Conservation (phyloP, 2,113 vertebrate species). For the Tenebrosternarchus preto region DNA sequence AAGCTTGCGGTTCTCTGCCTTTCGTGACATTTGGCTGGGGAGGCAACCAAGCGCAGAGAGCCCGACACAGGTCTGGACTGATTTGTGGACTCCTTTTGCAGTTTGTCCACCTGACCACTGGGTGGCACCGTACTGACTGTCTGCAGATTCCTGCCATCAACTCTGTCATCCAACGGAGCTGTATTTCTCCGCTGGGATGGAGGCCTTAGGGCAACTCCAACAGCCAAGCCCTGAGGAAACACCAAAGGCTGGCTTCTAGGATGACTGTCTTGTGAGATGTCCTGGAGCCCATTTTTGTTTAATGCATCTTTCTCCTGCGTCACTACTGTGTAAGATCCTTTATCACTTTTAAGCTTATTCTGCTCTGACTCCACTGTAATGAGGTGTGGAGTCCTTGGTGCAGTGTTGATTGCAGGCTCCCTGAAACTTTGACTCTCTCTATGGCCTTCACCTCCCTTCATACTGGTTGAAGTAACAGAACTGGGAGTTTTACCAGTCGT, state of each 20-base stretch:
- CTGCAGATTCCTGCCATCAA: background rate
- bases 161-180: conserved; percentile 16
- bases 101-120: conserved; percentile 43
- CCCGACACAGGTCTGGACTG: conserved; percentile 66
- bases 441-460: conserved; percentile 42
- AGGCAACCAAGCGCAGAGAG: conserved; percentile 74
- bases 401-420: too few relatives aligned
- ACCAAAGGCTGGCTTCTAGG: background rate
- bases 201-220: conserved; percentile 29
- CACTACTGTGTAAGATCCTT: background rate
- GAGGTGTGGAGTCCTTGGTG: background rate
- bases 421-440: conserved; percentile 36
- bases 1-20: conserved; percentile 75
- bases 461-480: conserved; percentile 36
- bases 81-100: conserved; percentile 44
- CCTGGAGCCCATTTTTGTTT: conserved; percentile 14
- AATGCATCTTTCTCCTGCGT: conserved; percentile 29
- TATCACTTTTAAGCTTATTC: conserved; percentile 12
- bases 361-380: background rate
- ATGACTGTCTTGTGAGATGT: background rate
- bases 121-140: conserved; percentile 7
- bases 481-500: conserved; percentile 38
- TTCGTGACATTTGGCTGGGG: conserved; percentile 67
- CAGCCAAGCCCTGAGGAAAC: conserved; percentile 17
- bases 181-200: conserved; percentile 42